Evolutionary conservation across 1,140 invertebrate species (phyloP).

Genomic region (Dryas iulia): DNA sequence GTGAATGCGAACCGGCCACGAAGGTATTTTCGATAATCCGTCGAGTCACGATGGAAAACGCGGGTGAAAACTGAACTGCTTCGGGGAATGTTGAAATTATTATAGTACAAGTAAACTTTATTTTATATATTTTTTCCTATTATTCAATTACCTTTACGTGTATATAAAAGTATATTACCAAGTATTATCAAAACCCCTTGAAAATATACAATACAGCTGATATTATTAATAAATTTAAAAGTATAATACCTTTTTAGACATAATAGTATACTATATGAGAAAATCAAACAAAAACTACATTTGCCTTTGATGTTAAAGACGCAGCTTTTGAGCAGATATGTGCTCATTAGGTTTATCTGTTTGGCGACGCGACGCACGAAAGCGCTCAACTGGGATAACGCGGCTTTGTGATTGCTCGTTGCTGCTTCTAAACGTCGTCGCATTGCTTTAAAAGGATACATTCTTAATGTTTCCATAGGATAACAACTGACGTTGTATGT

Average conservation of each 20-base stretch:
- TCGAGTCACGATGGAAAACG: conserved; percentile 47
- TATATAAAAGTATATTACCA: no score
- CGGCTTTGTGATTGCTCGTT: conserved; percentile 39
- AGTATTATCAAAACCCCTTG: background rate
- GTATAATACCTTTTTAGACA: background rate
- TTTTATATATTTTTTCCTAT: no score
- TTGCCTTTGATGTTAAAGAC: conserved; percentile 11
- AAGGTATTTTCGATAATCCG: conserved; percentile 59
- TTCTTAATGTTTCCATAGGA: conserved; percentile 33
- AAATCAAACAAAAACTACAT: conserved; percentile 17
- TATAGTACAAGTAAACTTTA: background rate
- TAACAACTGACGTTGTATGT: background rate
- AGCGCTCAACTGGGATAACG: conserved; percentile 41
- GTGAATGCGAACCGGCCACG: conserved; percentile 57
- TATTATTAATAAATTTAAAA: no score
- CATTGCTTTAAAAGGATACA: conserved; percentile 15
- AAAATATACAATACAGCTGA: no score
- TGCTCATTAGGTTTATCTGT: conserved; percentile 57
- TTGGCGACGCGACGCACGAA: conserved; percentile 45
- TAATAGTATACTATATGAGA: background rate
- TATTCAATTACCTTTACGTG: no score
- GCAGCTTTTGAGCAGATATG: conserved; percentile 25
- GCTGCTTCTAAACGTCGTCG: conserved; percentile 21
- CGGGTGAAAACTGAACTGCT: conserved; percentile 6
- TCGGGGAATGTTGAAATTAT: background rate